phyloP scores from a whole-genome alignment of 2,797 vertebrate genomes.

The Chromobotia macracanthus region DNA sequence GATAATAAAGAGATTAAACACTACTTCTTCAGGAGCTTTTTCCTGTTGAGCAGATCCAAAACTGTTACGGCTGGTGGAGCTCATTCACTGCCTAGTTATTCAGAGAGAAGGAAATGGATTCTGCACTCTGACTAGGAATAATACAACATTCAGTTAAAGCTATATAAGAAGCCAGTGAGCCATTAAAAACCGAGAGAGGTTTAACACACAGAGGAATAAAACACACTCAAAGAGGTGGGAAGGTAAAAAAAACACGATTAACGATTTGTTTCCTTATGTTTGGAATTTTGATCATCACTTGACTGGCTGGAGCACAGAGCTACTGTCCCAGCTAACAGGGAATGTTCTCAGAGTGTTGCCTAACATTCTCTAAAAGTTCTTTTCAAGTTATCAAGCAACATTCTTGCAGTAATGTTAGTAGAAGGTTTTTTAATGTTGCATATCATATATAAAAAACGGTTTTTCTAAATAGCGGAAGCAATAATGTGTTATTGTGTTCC shows the following conservation, averaged over 20 bases:
- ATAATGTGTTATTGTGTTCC: too few relatives aligned
- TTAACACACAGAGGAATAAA: conserved; percentile 61
- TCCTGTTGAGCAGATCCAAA: conserved; percentile 38
- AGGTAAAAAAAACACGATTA: conserved; percentile 1
- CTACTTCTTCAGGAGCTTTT: conserved; percentile 29
- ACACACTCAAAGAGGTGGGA: conserved; percentile 34
- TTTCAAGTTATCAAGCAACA: too few relatives aligned
- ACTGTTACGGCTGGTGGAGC: conserved; percentile 49
- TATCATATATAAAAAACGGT: too few relatives aligned
- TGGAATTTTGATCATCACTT: conserved; percentile 4
- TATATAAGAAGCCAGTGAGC: conserved; percentile 64
- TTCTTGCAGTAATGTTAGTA: too few relatives aligned
- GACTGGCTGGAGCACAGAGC: conserved; percentile 1
- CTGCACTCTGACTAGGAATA: conserved; percentile 62
- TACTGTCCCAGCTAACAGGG: not conserved
- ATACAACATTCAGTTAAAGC: conserved; percentile 69
- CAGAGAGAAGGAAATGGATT: conserved; percentile 51
- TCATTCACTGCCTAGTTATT: conserved; percentile 54
- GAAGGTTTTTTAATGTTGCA: too few relatives aligned
- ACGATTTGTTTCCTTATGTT: conserved; percentile 8
- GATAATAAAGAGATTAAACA: conserved; percentile 42
- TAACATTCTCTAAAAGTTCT: too few relatives aligned
- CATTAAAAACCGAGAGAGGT: conserved; percentile 56
- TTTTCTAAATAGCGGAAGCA: too few relatives aligned
- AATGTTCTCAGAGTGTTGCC: too few relatives aligned